Evolutionary conservation across 2,113 vertebrate species (phyloP), one percentile per base, ranked within the genome.

Genomic region (Crotalus viridis): DNA sequence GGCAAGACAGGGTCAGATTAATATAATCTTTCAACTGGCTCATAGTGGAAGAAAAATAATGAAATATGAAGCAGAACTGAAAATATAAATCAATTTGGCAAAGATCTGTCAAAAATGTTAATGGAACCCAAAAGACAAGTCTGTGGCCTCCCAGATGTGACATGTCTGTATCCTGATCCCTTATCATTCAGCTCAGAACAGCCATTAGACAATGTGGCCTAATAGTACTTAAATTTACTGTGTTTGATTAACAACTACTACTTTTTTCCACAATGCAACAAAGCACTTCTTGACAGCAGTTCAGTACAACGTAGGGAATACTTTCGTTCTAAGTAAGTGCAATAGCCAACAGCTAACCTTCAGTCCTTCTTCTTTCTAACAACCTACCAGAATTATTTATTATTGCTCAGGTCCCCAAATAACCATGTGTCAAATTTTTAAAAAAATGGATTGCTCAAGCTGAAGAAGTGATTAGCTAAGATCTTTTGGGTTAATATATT

Each of bases 401-500:
- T 97, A 95, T 95, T 92, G 94, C 94, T 94, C 92, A 95, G 96
- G 95, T 95, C 95, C 96, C 96, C 91, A 90, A 94, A 94, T 95
- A 96, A 96, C 94, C 95, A 95, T 93, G 95, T 90, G 94, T 93
- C 87, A 94, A 93, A 43, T 43, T 81, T 81, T 81, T 81, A 10
- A 43, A 97, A 96, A 97, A 93, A 92, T 89, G 61, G 94, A 96
- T 95, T 94, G 95, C 94, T 95, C 93, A 94, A 88, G 28, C 95
- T 96, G 96, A 95, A 96, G 96, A 97, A 95, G 95, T 97, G 96
- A 97, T 97, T 96, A 97, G 96, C 94, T 28, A 13, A 94, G 95
- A 94, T 97, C 97, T 97, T 95, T 96, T 93, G 96, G 96, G 97
- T 97, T 97, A 96, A 95, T 97, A 97, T 97, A 97, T 97, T 96